These are phyloP conservation scores for Tetropium fuscum DNA, from an alignment of 2,888 invertebrate genomes.

Conservation along the genomic window DNA sequence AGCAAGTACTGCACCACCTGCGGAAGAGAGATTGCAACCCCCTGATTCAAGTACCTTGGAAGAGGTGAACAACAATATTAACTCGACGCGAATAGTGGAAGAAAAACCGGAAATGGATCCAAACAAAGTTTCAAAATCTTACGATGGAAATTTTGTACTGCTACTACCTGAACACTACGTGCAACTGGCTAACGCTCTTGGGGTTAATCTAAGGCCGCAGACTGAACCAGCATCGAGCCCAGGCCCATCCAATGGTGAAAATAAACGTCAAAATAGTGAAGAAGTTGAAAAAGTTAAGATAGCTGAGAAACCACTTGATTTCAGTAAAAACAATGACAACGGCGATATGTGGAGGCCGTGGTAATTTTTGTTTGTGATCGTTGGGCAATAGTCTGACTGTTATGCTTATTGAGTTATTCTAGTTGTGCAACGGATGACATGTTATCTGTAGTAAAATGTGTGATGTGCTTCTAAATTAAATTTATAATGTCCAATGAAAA, in stretches of 20 bases:
- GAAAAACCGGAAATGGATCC: slow-evolving; percentile 17
- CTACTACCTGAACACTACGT: slow-evolving; percentile 73
- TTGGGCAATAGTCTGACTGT: slow-evolving; percentile 23
- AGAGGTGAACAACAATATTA: slow-evolving; percentile 58
- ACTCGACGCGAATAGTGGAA: slow-evolving; percentile 24
- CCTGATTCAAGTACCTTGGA: slow-evolving; percentile 64
- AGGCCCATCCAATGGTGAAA: slow-evolving; percentile 42
- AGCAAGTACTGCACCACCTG: slow-evolving; percentile 38
- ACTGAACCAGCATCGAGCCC: slow-evolving; percentile 47
- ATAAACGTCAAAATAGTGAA: slow-evolving; percentile 35
- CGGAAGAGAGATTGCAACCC: slow-evolving; percentile 52
- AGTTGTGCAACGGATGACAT: slow-evolving; percentile 10
- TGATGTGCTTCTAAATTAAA: slow-evolving; percentile 24
- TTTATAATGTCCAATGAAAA: background rate
- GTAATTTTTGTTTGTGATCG: slow-evolving; percentile 51
- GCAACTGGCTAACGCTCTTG: slow-evolving; percentile 69
- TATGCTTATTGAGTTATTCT: slow-evolving; percentile 13
- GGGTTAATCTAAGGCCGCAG: slow-evolving; percentile 62
- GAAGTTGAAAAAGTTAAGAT: slow-evolving; percentile 45
- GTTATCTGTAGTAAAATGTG: slow-evolving; percentile 19
- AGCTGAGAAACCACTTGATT: slow-evolving; percentile 68
- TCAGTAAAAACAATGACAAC: slow-evolving; percentile 64
- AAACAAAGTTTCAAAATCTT: slow-evolving; percentile 66
- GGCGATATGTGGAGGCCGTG: slow-evolving; percentile 69
- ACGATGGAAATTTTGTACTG: slow-evolving; percentile 73